A percentile compares a stretch with the other conserved stretches of the same genome.
phyloP scores from a whole-genome alignment of 2,797 vertebrate species.

The Cichlasoma orientale region DNA sequence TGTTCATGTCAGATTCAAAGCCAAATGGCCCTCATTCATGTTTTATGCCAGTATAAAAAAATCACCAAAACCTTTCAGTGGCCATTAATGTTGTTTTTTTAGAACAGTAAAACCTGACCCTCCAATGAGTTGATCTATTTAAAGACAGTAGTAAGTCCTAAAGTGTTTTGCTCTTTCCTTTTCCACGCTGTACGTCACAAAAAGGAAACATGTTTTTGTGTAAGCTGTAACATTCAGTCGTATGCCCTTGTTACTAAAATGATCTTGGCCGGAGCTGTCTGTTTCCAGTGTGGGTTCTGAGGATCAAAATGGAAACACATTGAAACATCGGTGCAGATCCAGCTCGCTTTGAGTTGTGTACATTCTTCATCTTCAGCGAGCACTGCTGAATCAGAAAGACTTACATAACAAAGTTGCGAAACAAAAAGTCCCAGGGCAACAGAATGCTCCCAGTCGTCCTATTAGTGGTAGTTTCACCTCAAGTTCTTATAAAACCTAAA shows the following conservation, averaged over 20 bases:
- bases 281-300: conserved; percentile 76
- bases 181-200: conserved; percentile 55
- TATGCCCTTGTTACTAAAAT: conserved; percentile 71
- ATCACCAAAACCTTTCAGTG: not conserved
- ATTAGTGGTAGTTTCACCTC: not conserved
- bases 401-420: conserved; percentile 70
- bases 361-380: conserved; percentile 68
- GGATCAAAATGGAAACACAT: conserved; percentile 78
- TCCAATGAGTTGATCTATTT: conserved; percentile 46
- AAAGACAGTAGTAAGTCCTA: conserved; percentile 41
- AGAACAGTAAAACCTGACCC: conserved; percentile 13
- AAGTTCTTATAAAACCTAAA: not conserved
- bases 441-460: conserved; percentile 36
- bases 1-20: not conserved
- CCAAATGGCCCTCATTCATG: not conserved
- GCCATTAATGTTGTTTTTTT: not conserved
- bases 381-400: conserved; percentile 68
- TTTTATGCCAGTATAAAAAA: not conserved
- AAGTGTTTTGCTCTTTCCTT: conserved; percentile 48
- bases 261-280: conserved; percentile 64
- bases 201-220: conserved; percentile 59
- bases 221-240: conserved; percentile 69
- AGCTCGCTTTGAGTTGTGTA: conserved; percentile 72
- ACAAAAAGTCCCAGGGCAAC: conserved; percentile 43
- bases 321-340: conserved; percentile 65